Percentiles rank a stretch among this genome's conserved stretches.
Evolutionary conservation across 2,113 vertebrate species (phyloP).

Genomic region (Lasiurus borealis): DNA sequence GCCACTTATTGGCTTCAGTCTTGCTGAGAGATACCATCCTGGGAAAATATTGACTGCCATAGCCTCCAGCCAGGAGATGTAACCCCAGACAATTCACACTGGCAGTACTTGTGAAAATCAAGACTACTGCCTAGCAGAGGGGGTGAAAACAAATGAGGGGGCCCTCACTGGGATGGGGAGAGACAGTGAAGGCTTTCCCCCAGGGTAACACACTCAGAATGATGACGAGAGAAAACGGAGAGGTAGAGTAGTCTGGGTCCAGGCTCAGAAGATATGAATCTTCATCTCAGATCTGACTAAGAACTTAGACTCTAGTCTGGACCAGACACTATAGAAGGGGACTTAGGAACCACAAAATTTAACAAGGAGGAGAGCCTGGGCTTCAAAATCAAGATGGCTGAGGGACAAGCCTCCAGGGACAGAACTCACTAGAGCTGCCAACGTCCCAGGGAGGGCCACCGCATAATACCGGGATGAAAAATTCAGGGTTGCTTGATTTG

Average conservation of each 20-base stretch:
- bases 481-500: neutral
- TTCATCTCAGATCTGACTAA: neutral
- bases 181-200: neutral
- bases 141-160: slow-evolving; percentile 45
- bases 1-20: slow-evolving; percentile 55
- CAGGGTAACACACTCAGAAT: neutral
- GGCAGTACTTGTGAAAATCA: slow-evolving; percentile 72
- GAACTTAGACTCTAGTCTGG: neutral
- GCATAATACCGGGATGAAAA: neutral
- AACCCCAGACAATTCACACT: slow-evolving; percentile 72
- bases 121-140: neutral
- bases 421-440: neutral
- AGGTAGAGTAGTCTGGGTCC: neutral
- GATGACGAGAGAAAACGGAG: neutral
- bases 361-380: neutral
- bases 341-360: neutral
- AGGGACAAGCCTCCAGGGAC: neutral
- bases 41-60: slow-evolving; percentile 62
- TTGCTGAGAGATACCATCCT: slow-evolving; percentile 55
- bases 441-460: neutral
- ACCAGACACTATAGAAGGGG: neutral
- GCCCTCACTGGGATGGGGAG: neutral
- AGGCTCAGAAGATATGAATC: neutral
- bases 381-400: neutral
- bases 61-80: slow-evolving; percentile 53